phyloP scores from a whole-genome alignment of 2,797 vertebrate species.

The Typhlichthys subterraneus region DNA sequence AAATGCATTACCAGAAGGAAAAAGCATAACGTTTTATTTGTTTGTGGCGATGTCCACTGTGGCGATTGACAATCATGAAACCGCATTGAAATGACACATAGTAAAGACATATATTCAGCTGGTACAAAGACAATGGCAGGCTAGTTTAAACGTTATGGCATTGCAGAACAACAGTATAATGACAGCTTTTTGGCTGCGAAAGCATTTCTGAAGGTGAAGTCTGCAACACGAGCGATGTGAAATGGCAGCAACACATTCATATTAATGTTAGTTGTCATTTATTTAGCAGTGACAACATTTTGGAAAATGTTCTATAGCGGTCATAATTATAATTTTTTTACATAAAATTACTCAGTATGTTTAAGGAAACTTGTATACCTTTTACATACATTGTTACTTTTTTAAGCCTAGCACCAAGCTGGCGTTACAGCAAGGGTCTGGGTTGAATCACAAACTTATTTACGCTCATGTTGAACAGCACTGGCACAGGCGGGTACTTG shows the following conservation, averaged over 20 bases:
- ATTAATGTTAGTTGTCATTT: neutral
- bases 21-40: constrained; percentile 34
- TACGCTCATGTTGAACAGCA: constrained; percentile 31
- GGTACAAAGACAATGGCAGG: constrained; percentile 27
- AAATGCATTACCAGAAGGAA: constrained; percentile 82
- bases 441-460: constrained; percentile 30
- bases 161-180: constrained; percentile 8
- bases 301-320: neutral
- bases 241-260: neutral
- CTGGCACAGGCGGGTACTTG: constrained; percentile 24
- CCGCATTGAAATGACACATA: constrained; percentile 28
- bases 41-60: constrained; percentile 22
- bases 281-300: no score
- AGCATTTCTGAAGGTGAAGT: constrained; percentile 5
- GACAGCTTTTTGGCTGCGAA: constrained; percentile 8
- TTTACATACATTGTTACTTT: neutral
- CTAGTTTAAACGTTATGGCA: constrained; percentile 27
- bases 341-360: no score
- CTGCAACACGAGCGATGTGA: neutral
- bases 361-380: neutral
- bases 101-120: constrained; percentile 15
- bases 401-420: neutral
- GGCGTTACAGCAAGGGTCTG: constrained; percentile 61
- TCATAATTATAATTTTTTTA: no score
- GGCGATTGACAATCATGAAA: constrained; percentile 16